Evolutionary conservation across 2,113 vertebrate genomes (phyloP).

Genomic region (Neodontobutis hainanensis): DNA sequence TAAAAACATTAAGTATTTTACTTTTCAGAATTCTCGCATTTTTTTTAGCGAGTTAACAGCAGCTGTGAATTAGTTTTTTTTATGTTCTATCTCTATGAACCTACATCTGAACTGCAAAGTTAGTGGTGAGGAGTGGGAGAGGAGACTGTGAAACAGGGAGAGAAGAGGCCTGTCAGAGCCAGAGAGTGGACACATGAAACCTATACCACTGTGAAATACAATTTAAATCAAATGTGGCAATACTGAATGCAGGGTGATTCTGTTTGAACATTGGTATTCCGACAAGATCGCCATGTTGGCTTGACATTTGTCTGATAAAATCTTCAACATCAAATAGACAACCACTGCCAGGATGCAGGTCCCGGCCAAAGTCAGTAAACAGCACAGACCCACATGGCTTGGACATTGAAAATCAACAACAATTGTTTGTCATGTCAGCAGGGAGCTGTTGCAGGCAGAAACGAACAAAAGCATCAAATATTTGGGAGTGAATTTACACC

Average conservation of each 20-base stretch:
- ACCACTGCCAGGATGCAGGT: neutral
- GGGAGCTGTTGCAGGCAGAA: constrained; percentile 13
- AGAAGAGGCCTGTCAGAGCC: constrained; percentile 59
- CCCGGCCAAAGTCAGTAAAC: constrained; percentile 37
- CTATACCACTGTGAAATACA: constrained; percentile 42
- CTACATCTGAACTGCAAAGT: constrained; percentile 57
- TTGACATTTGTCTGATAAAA: neutral
- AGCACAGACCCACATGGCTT: constrained; percentile 25
- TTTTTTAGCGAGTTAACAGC: constrained; percentile 33
- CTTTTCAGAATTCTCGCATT: constrained; percentile 13
- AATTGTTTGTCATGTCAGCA: constrained; percentile 26
- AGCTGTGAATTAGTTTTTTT: constrained; percentile 42
- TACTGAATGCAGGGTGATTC: neutral
- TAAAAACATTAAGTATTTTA: constrained; percentile 2
- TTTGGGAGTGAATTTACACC: constrained; percentile 15
- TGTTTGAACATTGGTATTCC: neutral
- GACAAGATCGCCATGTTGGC: neutral
- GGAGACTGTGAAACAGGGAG: constrained; percentile 64
- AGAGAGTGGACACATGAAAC: constrained; percentile 50
- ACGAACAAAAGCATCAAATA: constrained; percentile 18
- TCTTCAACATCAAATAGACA: constrained; percentile 3
- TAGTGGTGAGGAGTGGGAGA: constrained; percentile 68
- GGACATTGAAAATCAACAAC: constrained; percentile 27
- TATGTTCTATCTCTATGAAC: constrained; percentile 56
- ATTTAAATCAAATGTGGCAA: constrained; percentile 9